Evolutionary conservation across 2,888 invertebrate genomes (phyloP), one percentile per base, ranked within the genome.

Genomic region (Drosophila fungiperda): DNA sequence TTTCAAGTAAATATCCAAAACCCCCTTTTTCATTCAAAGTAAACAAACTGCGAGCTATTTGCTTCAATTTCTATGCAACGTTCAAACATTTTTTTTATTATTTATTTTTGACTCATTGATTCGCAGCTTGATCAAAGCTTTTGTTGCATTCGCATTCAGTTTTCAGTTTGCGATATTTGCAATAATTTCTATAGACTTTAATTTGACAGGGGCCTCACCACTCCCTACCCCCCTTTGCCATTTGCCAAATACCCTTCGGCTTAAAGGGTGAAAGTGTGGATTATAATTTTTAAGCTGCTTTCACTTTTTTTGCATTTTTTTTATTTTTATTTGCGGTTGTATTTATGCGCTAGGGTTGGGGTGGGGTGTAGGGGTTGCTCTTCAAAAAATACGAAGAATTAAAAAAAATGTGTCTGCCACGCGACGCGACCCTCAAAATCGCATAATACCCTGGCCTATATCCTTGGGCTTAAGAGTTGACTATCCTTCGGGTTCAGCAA

Each of bases 281-380:
- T 89, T 89, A 90, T 85, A 89, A 79, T 73, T 90, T 87, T 83
- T 89, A 90, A 89, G 80, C 89, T 73, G 78, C 80, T 89, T 90
- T 90, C 84, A 83, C 83, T 80, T 83, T 82, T 83, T 58, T 65
- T 70, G 12, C 20, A 32, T 20, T 57, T 55, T 69, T 67, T 29
- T 60, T 53, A 76, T 80, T 83, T 80, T 80, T 83, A 80, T 84
- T 84, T 85, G 87, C 71, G 84, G 84, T 85, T 85, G 68, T 80
- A 69, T 79, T 81, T 82, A 73, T 40, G 59, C 48, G 64, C 26
- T 64, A 67, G 65, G 64, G 59, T 55, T 35, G 58, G 52, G 49
- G 35, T 61, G 68, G 29, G 42, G 53, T 49, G 71, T 69, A 67
- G 73, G 78, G 80, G 75, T 68, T 73, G 87, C 71, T 66, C 66